Conservation (phyloP, 2,888 invertebrate genomes). For the Ectobius pallidus region DNA sequence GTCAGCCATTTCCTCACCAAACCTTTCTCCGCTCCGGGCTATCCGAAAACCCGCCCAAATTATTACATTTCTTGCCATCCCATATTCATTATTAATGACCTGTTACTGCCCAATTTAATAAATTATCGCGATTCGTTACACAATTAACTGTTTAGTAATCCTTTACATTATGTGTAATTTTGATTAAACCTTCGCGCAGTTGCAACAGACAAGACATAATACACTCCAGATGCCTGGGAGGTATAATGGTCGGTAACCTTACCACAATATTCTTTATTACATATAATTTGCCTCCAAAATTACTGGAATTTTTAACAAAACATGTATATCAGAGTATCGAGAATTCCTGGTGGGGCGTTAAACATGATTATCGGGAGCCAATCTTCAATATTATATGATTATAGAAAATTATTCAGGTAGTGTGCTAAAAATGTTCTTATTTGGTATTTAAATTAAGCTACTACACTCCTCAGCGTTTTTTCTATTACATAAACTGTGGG, state of each 20-base stretch:
- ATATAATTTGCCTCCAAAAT: slow-evolving; percentile 10
- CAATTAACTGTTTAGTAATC: slow-evolving; percentile 38
- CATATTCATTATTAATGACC: slow-evolving; percentile 36
- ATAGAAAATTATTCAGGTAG: not conserved
- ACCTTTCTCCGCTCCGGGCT: slow-evolving; percentile 16
- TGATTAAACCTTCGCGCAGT: slow-evolving; percentile 20
- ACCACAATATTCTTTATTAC: not conserved
- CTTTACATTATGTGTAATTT: slow-evolving; percentile 38
- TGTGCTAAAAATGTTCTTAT: not conserved
- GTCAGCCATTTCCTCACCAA: slow-evolving; percentile 24
- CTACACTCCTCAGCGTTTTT: not conserved
- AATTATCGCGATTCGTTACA: slow-evolving; percentile 37
- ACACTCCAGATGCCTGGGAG: not conserved
- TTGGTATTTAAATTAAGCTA: slow-evolving; percentile 1
- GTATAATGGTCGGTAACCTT: not conserved
- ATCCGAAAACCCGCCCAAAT: slow-evolving; percentile 18
- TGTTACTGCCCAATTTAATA: slow-evolving; percentile 38
- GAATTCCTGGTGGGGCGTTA: not conserved
- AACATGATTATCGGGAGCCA: not conserved
- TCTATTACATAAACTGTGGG: not conserved
- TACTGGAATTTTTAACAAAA: slow-evolving; percentile 11
- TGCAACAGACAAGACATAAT: not conserved
- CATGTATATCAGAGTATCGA: not conserved
- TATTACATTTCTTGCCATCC: slow-evolving; percentile 22
- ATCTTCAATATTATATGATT: not conserved